Evolutionary conservation across 1,140 invertebrate species (phyloP).

Genomic region (Bacillus rossius): DNA sequence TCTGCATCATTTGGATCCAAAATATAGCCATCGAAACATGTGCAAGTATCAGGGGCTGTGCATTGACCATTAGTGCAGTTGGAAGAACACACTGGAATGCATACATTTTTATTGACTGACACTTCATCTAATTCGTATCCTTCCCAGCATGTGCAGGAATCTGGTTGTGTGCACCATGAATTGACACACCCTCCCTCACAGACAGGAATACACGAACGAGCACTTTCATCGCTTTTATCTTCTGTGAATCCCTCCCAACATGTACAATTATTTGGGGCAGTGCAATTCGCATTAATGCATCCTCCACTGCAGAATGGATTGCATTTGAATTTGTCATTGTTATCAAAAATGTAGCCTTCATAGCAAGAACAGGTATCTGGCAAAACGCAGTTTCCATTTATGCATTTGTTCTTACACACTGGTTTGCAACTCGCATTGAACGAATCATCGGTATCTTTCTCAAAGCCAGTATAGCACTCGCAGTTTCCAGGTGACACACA

Average conservation of each 20-base stretch:
- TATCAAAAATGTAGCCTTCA: constrained; percentile 29
- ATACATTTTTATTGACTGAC: background rate
- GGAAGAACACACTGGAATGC: constrained; percentile 28
- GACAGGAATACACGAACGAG: background rate
- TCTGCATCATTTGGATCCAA: background rate
- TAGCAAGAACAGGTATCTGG: constrained; percentile 44
- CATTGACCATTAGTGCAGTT: constrained; percentile 44
- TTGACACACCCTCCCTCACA: constrained; percentile 19
- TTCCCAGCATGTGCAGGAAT: constrained; percentile 29
- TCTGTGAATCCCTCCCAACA: constrained; percentile 20
- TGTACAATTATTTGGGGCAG: constrained; percentile 1
- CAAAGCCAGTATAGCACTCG: constrained; percentile 28
- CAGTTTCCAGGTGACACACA: constrained; percentile 42
- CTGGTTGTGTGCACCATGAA: constrained; percentile 22
- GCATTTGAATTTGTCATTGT: background rate
- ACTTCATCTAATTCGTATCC: constrained; percentile 17
- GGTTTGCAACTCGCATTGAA: constrained; percentile 14
- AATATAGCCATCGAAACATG: background rate
- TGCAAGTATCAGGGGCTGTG: constrained; percentile 6
- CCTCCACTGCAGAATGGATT: background rate
- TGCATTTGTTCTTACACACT: constrained; percentile 33
- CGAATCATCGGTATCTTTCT: constrained; percentile 13
- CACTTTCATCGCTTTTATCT: constrained; percentile 30
- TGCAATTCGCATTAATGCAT: background rate
- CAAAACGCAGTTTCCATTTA: constrained; percentile 43